Base-by-base conservation (phyloP, 2,113 vertebrate genomes). In the Marcusenius ussheri region DNA sequence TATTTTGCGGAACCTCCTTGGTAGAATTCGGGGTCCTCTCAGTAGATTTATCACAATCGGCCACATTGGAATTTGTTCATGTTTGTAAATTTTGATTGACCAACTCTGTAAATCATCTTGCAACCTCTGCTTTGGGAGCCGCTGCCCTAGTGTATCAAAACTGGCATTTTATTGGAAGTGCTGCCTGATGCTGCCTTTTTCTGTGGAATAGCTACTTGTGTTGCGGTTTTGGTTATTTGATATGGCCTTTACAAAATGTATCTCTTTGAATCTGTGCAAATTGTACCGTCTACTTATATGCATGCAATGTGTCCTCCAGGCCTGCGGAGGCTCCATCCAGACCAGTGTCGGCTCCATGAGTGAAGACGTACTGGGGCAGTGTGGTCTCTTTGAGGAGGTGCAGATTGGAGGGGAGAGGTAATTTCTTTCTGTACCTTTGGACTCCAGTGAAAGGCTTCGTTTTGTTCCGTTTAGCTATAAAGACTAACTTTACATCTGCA, bases 351-450 rank as follows among this genome's bases (percentile, higher is more conserved):
- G 95, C 1, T 91, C 96, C 27, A 90, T 99, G 90, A 94, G 96
- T 0, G 92, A 97, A 0, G 97, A 98, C 1, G 98, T 99, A 5
- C 95, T 99, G 91, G 98, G 98, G n/a, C 91, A n/a, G 88, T 99
- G 98, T 2, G 96, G 97, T 7, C 90, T 98, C 17, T 99, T 99
- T 11, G 98, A 99, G 93, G 98, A 99, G 93, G 94, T 96, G 19
- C 98, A 99, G 94, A 96, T 99, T 88, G 98, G 98, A 93, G 97
- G 98, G 83, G 98, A 99, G 39, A 97, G 98, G 98, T 99, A 92
- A 46, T 42, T 62, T 87, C 11, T 13, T 87, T 87, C 7, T 88
- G n/a, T 19, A 35, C 21, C n/a, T 49, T 51, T 31, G 45, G 24
- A 53, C 49, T 11, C 11, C 45, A 24, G 1, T n/a, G 80, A 83